Conservation (phyloP, 37 sponge, comb jelly and placozoan genomes). For the Halisarca cf. caerulea region DNA sequence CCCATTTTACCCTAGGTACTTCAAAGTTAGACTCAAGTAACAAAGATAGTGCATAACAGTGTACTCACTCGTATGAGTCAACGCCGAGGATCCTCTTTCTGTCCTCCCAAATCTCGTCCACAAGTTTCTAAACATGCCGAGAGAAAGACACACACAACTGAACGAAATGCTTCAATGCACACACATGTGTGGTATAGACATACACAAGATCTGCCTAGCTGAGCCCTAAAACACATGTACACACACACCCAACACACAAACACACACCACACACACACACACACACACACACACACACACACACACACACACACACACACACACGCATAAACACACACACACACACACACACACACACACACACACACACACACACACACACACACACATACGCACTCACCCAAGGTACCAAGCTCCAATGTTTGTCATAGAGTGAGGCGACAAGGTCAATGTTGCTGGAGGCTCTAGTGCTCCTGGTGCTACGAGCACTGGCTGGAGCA, state of each 20-base stretch:
- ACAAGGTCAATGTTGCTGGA: slow-evolving; percentile 1
- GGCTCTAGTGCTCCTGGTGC: not conserved
- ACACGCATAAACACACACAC: not conserved
- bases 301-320: slow-evolving; percentile 1
- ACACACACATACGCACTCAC: not conserved
- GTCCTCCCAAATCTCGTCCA: slow-evolving; percentile 39
- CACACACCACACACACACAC: too few relatives aligned
- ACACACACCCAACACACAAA: not conserved
- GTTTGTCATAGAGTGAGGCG: slow-evolving; percentile 33
- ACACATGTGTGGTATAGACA: too few relatives aligned
- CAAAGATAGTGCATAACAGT: too few relatives aligned
- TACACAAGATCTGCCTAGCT: too few relatives aligned
- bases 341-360: not conserved
- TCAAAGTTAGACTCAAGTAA: too few relatives aligned
- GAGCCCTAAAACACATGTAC: not conserved
- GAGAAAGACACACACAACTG: too few relatives aligned
- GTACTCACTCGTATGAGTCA: slow-evolving; percentile 29
- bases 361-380: not conserved
- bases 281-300: too few relatives aligned
- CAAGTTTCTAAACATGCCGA: slow-evolving; percentile 2
- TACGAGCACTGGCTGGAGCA: slow-evolving; percentile 8
- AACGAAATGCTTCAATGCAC: too few relatives aligned
- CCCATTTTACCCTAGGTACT: too few relatives aligned
- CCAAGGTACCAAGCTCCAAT: slow-evolving; percentile 29
- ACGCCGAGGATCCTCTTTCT: slow-evolving; percentile 33